Evolutionary conservation across 2,888 invertebrate species (phyloP).

Genomic region (Xylocampa areola): DNA sequence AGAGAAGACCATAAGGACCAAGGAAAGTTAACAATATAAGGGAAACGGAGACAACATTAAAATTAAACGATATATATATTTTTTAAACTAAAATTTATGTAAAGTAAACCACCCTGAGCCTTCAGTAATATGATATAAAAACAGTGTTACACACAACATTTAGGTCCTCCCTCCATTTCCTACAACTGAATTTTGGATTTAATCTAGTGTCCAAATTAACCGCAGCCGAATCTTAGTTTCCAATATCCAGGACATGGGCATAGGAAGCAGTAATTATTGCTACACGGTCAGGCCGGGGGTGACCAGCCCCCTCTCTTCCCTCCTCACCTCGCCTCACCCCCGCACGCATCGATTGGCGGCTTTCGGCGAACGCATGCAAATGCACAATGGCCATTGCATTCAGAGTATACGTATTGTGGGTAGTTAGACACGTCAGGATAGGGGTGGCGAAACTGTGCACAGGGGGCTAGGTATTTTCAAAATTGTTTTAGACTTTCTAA

Average conservation of each 20-base stretch:
- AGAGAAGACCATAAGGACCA: background rate
- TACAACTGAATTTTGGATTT: background rate
- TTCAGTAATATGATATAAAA: too few species aligned
- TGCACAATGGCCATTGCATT: constrained; percentile 69
- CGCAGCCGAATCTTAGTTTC: constrained; percentile 14
- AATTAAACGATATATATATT: too few species aligned
- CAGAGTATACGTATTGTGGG: constrained; percentile 33
- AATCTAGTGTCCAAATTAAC: constrained; percentile 21
- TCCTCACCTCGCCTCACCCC: constrained; percentile 42
- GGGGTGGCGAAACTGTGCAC: constrained; percentile 22
- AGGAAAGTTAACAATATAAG: constrained; percentile 27
- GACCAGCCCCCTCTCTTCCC: constrained; percentile 40
- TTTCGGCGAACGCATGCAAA: constrained; percentile 78
- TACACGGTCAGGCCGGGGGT: constrained; percentile 60
- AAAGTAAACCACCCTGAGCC: too few species aligned
- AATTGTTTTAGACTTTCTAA: background rate
- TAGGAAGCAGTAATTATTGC: constrained; percentile 71
- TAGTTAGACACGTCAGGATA: constrained; percentile 41
- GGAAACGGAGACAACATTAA: constrained; percentile 9
- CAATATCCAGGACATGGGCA: constrained; percentile 29
- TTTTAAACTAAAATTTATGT: too few species aligned
- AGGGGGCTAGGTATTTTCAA: too few species aligned
- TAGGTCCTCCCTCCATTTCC: too few species aligned
- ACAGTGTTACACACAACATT: too few species aligned
- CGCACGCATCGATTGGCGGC: constrained; percentile 79